A percentile compares a stretch with the other conserved stretches of the same genome.
Evolutionary conservation across 2,888 invertebrate genomes (phyloP).

Genomic region (Dolichomitus sp.): DNA sequence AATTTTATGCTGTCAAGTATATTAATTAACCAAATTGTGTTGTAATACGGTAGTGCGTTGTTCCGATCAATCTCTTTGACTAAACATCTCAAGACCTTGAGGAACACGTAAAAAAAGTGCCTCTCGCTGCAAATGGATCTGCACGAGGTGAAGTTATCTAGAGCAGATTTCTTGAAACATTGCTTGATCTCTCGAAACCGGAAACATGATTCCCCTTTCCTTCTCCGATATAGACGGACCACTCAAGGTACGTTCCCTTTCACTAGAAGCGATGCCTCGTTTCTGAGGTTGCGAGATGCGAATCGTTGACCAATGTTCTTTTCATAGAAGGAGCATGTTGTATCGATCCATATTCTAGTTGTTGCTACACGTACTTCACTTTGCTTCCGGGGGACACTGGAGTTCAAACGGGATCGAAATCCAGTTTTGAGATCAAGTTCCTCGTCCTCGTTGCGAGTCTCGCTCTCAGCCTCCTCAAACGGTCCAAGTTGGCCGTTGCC

Average conservation of each 20-base stretch:
- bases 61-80: neutral
- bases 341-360: constrained; percentile 44
- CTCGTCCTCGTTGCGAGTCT: constrained; percentile 55
- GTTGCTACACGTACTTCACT: constrained; percentile 54
- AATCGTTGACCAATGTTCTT: constrained; percentile 32
- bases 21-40: neutral
- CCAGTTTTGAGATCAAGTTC: constrained; percentile 85
- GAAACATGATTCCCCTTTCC: constrained; percentile 15
- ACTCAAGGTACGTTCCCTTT: constrained; percentile 12
- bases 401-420: constrained; percentile 80
- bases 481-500: constrained; percentile 81
- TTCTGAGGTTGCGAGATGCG: constrained; percentile 15
- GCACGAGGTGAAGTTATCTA: neutral
- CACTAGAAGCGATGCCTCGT: constrained; percentile 6
- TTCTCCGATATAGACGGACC: neutral
- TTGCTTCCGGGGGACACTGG: constrained; percentile 68
- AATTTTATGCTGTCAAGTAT: neutral
- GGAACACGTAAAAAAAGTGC: neutral
- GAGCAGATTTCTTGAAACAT: neutral
- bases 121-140: neutral
- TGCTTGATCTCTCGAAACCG: neutral
- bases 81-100: neutral
- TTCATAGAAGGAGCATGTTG: constrained; percentile 30
- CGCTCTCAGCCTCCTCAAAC: constrained; percentile 79
- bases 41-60: neutral